Evolutionary conservation across 1,140 invertebrate genomes (phyloP).

Genomic region (Hycleus phaleratus): DNA sequence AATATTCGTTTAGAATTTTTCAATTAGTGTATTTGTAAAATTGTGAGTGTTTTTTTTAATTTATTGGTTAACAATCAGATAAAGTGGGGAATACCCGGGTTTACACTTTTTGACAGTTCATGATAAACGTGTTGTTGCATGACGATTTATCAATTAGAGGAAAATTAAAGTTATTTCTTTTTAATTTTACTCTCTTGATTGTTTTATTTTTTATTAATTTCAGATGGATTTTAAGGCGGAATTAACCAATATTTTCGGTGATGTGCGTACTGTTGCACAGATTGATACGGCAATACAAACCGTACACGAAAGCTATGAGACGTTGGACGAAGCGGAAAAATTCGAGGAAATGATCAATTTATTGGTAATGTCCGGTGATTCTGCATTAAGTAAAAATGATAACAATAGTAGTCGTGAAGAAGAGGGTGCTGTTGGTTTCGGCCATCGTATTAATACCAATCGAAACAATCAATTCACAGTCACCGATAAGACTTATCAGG

Average conservation of each 20-base stretch:
- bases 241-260: neutral
- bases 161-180: too few relatives aligned
- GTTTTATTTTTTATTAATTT: too few relatives aligned
- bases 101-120: too few relatives aligned
- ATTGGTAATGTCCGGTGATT: constrained; percentile 2
- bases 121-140: too few relatives aligned
- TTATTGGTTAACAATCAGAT: too few relatives aligned
- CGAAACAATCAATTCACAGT: constrained; percentile 3
- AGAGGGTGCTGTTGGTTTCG: constrained; percentile 2
- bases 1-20: too few relatives aligned
- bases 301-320: neutral
- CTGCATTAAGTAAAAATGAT: neutral
- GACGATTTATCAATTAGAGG: too few relatives aligned
- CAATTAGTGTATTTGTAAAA: too few relatives aligned
- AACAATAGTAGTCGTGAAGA: neutral
- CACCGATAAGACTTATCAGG: neutral
- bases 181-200: too few relatives aligned
- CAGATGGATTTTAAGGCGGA: neutral
- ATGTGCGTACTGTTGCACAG: neutral
- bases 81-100: too few relatives aligned
- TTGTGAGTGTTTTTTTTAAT: too few relatives aligned
- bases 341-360: constrained; percentile 12
- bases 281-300: neutral
- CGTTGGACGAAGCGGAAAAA: neutral
- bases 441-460: neutral